These are phyloP conservation scores for Loris lydekkerianus DNA, from an alignment of 2,797 vertebrate species.

Conservation along the genomic window DNA sequence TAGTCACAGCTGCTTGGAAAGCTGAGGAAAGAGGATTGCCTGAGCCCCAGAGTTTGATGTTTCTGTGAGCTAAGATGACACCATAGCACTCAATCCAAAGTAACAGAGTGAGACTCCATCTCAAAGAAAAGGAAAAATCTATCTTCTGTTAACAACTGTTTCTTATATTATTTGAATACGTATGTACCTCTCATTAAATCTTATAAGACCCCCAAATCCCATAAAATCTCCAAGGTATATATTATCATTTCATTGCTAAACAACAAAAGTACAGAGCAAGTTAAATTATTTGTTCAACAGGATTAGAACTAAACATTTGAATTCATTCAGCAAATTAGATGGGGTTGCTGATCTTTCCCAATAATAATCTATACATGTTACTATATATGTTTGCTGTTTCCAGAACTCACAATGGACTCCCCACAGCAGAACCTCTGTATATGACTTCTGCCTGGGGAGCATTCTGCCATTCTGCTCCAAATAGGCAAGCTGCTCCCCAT, in stretches of 20 bases:
- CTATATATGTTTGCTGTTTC: not conserved
- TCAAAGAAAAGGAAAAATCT: not conserved
- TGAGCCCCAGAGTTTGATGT: no score
- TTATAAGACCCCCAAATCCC: slow-evolving; percentile 11
- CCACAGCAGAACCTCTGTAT: not conserved
- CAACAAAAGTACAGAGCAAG: not conserved
- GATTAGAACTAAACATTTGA: slow-evolving; percentile 61
- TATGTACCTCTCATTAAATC: slow-evolving; percentile 15
- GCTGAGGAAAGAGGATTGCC: no score
- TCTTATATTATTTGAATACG: slow-evolving; percentile 1
- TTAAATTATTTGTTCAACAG: slow-evolving; percentile 48
- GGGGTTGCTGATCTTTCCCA: slow-evolving; percentile 7
- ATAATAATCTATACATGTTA: not conserved
- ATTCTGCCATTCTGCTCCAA: not conserved
- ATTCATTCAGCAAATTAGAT: slow-evolving; percentile 54
- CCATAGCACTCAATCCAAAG: no score
- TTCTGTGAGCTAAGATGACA: no score
- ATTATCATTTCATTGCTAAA: slow-evolving; percentile 42
- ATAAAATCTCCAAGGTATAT: not conserved
- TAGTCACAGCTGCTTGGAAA: no score
- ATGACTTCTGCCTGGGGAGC: not conserved
- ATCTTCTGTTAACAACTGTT: slow-evolving; percentile 16
- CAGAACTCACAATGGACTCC: slow-evolving; percentile 28
- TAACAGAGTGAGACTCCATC: no score
- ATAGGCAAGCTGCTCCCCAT: not conserved